Conservation (phyloP, 1,140 invertebrate species). For the Hylaeus anthracinus region DNA sequence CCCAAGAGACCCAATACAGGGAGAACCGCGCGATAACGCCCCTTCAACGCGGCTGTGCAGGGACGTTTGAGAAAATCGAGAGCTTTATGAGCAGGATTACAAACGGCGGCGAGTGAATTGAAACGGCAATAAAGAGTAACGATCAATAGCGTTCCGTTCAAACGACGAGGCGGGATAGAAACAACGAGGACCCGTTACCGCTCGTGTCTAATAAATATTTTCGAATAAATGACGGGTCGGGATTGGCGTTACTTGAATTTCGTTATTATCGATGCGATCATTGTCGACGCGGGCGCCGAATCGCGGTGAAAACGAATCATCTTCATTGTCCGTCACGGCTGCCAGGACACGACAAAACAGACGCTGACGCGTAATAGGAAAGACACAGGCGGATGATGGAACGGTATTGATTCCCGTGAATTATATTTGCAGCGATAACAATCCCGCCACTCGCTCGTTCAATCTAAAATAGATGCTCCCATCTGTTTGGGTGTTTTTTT, state of each 20-base stretch:
- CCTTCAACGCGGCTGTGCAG: too few species aligned
- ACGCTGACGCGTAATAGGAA: conserved; percentile 33
- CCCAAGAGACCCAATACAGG: too few species aligned
- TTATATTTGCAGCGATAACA: conserved; percentile 33
- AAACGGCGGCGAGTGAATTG: not conserved
- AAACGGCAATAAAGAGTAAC: not conserved
- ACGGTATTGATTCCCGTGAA: conserved; percentile 37
- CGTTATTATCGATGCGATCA: conserved; percentile 38
- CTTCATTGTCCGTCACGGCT: conserved; percentile 20
- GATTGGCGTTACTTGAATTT: conserved; percentile 28
- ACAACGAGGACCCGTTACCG: not conserved
- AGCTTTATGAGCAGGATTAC: not conserved
- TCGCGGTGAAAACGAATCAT: conserved; percentile 34
- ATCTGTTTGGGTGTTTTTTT: not conserved
- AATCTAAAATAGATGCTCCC: conserved; percentile 13
- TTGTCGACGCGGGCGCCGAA: conserved; percentile 1
- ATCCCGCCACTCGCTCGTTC: conserved; percentile 17
- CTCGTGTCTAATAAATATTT: conserved; percentile 14
- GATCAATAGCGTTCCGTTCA: not conserved
- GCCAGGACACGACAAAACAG: conserved; percentile 18
- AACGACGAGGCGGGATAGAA: not conserved
- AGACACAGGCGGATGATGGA: conserved; percentile 21
- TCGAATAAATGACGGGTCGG: not conserved
- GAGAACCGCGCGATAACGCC: too few species aligned
- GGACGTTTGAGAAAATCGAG: not conserved